phyloP scores from a whole-genome alignment of 2,888 invertebrate species.

The Escarpia spicata region DNA sequence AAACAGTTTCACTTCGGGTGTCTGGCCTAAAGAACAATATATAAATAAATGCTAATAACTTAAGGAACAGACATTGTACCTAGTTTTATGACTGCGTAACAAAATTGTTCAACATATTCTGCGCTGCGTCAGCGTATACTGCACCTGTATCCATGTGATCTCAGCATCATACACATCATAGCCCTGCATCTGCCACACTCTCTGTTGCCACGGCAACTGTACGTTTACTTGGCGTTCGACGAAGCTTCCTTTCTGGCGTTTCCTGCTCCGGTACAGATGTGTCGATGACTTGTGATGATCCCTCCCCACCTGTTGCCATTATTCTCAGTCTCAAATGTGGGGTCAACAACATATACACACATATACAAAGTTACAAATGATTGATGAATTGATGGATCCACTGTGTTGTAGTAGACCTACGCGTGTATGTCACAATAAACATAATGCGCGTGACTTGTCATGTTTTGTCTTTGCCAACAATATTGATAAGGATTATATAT shows the following conservation, averaged over 20 bases:
- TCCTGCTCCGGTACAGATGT: background rate
- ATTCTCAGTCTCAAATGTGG: too few relatives aligned
- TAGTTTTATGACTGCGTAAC: background rate
- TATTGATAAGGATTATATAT: too few relatives aligned
- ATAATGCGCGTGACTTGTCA: too few relatives aligned
- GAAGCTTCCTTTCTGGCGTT: slow-evolving; percentile 28
- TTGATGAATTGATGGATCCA: too few relatives aligned
- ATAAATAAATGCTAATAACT: too few relatives aligned
- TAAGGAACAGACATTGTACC: background rate
- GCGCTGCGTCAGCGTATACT: background rate
- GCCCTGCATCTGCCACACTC: background rate
- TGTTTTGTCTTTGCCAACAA: too few relatives aligned
- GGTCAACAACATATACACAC: background rate
- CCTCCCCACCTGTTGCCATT: background rate
- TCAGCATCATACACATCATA: background rate
- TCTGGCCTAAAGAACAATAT: too few relatives aligned
- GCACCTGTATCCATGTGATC: background rate
- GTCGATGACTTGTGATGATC: background rate
- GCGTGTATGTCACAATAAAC: too few relatives aligned
- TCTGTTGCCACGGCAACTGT: slow-evolving; percentile 24
- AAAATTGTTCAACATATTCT: background rate
- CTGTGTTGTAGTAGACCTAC: too few relatives aligned
- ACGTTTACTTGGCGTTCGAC: slow-evolving; percentile 22
- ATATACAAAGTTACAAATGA: too few relatives aligned
- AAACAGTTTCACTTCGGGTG: too few relatives aligned